Base-by-base conservation (phyloP, 2,113 vertebrate genomes). In the Rhineura floridana region DNA sequence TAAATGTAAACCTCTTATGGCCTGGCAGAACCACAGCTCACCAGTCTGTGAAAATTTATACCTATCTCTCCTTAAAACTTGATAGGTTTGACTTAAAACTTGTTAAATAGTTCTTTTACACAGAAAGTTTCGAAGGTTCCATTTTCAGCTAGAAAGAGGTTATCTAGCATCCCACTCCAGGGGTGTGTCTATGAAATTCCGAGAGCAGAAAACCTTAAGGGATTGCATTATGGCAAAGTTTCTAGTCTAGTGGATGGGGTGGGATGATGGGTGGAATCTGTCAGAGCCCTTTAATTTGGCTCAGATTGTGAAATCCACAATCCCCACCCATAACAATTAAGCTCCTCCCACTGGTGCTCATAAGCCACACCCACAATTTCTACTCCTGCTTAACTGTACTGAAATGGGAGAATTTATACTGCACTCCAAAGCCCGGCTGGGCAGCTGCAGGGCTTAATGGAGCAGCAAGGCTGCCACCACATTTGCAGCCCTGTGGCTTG, bases 1-100 rank as follows among this genome's bases (percentile, higher is more conserved):
- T 25, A 91, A 59, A 50, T 89, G 59, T 90, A 91, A 94, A 93
- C 92, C 91, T 92, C 85, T 89, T 83, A 78, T 70, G 28, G 6
- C 82, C 94, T 93, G 85, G 46, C 78, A 94, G 67, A 95, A 70
- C 75, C 86, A 59, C 70, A 50, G 19, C 55, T 92, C 76, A 44
- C 2, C 70, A 90, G 44, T 28, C 15, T 70, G 52, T 55, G 69
- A 76, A 84, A 76, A 52, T 36, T 33, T 72, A 81, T 73, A 79
- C 52, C 80, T 86, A 59, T 7, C n/a, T 72, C 44, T 90, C 52
- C 23, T 88, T 89, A 82, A 13, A 75, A 30, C 11, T 23, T 46
- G 2, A 42, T 81, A 90, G 63, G 23, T 4, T 59, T 55, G 28
- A 73, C 59, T 90, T 46, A 30, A 69, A 33, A 59, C 55, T n/a